Percentiles rank a stretch among this genome's conserved stretches.
Evolutionary conservation across 2,888 invertebrate genomes (phyloP).

Genomic region (Aphelenchoides bicaudatus): DNA sequence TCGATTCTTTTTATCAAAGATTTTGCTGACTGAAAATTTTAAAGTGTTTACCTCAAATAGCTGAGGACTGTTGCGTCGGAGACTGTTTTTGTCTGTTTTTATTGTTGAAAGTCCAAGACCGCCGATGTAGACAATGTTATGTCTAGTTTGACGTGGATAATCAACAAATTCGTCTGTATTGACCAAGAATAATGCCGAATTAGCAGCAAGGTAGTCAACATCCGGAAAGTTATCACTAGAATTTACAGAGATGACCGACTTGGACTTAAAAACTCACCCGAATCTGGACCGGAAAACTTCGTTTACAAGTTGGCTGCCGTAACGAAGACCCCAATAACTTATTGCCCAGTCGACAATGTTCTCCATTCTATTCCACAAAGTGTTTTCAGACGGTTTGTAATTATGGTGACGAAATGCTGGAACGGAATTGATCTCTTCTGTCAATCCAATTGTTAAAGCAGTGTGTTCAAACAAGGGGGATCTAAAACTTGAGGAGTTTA

Average conservation of each 20-base stretch:
- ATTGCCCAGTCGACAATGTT: conserved; percentile 1
- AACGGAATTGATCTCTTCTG: background rate
- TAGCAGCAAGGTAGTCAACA: conserved; percentile 17
- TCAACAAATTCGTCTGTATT: conserved; percentile 24
- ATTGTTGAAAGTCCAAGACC: conserved; percentile 10
- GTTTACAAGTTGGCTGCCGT: conserved; percentile 15
- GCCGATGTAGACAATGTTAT: conserved; percentile 22
- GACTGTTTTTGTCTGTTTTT: background rate
- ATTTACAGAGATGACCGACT: background rate
- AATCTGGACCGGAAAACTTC: conserved; percentile 13
- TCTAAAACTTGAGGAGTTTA: background rate
- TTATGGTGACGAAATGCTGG: no score
- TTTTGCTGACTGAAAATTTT: no score
- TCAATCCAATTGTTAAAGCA: background rate
- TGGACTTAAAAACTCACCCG: conserved; percentile 1
- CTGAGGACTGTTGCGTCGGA: no score
- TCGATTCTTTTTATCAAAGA: no score
- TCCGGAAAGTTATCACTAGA: background rate
- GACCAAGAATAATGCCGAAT: conserved; percentile 16
- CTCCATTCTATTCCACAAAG: background rate
- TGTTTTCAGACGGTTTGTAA: no score
- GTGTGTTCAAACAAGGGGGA: conserved; percentile 18
- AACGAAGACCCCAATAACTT: conserved; percentile 14
- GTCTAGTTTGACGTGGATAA: conserved; percentile 21
- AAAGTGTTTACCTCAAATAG: no score